phyloP scores from a whole-genome alignment of 2,888 invertebrate species.

The Metacarcinus magister region DNA sequence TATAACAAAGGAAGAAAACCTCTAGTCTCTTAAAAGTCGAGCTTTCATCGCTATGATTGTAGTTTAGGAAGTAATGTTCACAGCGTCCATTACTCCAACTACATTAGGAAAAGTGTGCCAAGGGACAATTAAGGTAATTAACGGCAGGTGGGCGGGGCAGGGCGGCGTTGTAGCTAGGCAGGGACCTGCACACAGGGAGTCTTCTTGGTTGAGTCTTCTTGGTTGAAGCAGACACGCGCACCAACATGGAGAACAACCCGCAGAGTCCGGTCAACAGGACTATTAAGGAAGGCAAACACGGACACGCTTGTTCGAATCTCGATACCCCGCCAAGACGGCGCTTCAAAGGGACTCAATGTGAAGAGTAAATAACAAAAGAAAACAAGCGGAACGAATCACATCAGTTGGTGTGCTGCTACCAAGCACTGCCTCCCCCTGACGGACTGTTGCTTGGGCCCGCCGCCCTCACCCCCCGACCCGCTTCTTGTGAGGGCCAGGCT shows the following conservation, averaged over 20 bases:
- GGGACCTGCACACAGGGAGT: slow-evolving; percentile 5
- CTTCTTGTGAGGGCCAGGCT: background rate
- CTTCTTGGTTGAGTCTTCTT: background rate
- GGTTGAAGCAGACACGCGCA: background rate
- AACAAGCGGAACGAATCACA: slow-evolving; percentile 11
- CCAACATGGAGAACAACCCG: background rate
- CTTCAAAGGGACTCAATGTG: background rate
- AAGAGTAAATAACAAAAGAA: background rate
- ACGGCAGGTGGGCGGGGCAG: background rate
- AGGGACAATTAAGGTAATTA: background rate
- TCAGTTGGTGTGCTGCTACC: background rate
- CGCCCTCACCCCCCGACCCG: background rate
- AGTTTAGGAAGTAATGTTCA: background rate
- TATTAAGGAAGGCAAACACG: background rate
- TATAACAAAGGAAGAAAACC: background rate
- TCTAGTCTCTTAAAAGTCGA: background rate
- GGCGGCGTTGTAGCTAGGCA: background rate
- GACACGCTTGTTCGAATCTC: background rate
- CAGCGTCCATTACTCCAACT: background rate
- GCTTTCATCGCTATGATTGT: background rate
- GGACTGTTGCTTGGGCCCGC: background rate
- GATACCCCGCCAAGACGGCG: background rate
- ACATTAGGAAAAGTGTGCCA: background rate
- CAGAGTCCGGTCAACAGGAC: background rate
- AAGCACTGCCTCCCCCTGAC: background rate